Percentiles rank a stretch among this genome's conserved stretches.
Evolutionary conservation across 2,113 vertebrate species (phyloP).

Genomic region (Xiphophorus couchianus): DNA sequence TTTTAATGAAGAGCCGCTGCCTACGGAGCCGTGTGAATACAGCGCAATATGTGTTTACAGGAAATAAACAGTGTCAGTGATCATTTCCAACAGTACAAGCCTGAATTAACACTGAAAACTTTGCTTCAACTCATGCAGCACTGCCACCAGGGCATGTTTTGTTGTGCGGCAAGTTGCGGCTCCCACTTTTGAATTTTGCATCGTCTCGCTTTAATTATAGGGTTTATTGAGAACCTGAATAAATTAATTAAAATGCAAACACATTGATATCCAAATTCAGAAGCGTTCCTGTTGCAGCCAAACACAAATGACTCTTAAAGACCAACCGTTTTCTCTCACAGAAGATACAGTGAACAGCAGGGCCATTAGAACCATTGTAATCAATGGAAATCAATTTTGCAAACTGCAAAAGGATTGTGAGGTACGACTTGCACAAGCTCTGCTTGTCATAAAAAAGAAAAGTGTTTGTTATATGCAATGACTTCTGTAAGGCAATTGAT

Average conservation of each 20-base stretch:
- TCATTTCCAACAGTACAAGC: slow-evolving; percentile 19
- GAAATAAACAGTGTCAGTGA: slow-evolving; percentile 18
- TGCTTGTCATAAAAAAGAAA: slow-evolving; percentile 59
- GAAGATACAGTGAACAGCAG: slow-evolving; percentile 62
- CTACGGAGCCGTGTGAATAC: slow-evolving; percentile 16
- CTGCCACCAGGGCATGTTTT: slow-evolving; percentile 36
- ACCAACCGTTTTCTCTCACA: slow-evolving; percentile 66
- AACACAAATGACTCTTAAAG: slow-evolving; percentile 23
- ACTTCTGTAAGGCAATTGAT: slow-evolving; percentile 76
- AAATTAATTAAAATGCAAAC: slow-evolving; percentile 10
- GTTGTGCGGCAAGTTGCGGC: slow-evolving; percentile 24
- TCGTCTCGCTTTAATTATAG: background rate
- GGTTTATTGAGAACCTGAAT: slow-evolving; percentile 33
- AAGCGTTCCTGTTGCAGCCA: background rate
- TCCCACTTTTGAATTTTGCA: slow-evolving; percentile 12
- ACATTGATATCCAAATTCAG: background rate
- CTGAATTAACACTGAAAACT: background rate
- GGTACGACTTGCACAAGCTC: slow-evolving; percentile 62
- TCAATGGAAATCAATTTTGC: slow-evolving; percentile 83
- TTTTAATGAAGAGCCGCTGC: slow-evolving; percentile 40
- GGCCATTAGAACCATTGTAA: slow-evolving; percentile 77
- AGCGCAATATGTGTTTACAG: slow-evolving; percentile 11
- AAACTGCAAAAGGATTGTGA: slow-evolving; percentile 78
- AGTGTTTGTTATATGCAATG: slow-evolving; percentile 60
- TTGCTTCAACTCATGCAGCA: background rate